These are phyloP conservation scores for Ditylenchus dipsaci DNA, from an alignment of 1,140 invertebrate genomes.

Conservation along the genomic window DNA sequence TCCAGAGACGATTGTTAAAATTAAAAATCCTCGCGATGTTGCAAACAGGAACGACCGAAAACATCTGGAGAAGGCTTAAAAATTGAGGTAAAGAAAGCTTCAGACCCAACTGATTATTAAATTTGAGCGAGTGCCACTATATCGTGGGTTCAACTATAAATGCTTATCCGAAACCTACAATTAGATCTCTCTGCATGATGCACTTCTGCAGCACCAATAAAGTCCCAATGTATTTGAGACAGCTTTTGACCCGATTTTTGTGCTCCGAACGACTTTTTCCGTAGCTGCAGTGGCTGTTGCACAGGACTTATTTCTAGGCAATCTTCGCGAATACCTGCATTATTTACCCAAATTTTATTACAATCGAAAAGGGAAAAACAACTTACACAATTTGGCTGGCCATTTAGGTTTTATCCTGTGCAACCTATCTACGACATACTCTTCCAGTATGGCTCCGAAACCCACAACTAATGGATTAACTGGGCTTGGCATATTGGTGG, in stretches of 20 bases:
- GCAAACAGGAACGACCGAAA: no score
- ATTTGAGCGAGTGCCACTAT: no score
- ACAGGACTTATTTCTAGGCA: not conserved
- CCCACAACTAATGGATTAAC: no score
- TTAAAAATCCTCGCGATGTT: no score
- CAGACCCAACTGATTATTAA: no score
- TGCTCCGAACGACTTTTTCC: not conserved
- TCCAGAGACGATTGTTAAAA: no score
- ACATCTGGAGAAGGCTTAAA: no score
- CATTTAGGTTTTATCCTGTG: not conserved
- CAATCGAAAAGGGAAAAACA: not conserved
- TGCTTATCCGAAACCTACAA: no score
- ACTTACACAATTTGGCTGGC: conserved; percentile 4
- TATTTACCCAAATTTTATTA: not conserved
- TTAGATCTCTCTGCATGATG: conserved; percentile 8
- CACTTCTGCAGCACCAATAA: not conserved
- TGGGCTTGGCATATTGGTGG: not conserved
- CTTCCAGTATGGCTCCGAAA: not conserved
- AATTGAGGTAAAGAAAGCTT: no score
- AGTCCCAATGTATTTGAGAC: not conserved
- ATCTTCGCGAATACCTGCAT: conserved; percentile 8
- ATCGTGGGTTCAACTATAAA: no score
- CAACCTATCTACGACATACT: not conserved
- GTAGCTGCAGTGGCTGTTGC: not conserved
- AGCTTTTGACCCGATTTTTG: not conserved